phyloP scores from a whole-genome alignment of 2,797 vertebrate species.

The Euthynnus affinis region DNA sequence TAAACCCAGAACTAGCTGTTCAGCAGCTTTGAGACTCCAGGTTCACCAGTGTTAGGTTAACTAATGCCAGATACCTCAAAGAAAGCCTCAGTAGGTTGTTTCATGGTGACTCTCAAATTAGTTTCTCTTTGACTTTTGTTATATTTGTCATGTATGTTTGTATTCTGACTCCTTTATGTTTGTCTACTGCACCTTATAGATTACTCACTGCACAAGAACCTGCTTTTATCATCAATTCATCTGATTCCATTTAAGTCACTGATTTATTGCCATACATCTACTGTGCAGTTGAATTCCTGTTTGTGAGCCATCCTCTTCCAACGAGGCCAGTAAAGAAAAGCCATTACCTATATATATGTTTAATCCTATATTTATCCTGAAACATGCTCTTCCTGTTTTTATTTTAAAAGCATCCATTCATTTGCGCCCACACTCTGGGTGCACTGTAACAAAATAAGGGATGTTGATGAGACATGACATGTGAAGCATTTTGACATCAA shows the following conservation, averaged over 20 bases:
- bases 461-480: not conserved
- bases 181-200: not conserved
- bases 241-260: not conserved
- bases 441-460: slow-evolving; percentile 1
- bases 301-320: not conserved
- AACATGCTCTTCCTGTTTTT: not conserved
- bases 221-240: not conserved
- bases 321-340: slow-evolving; percentile 2
- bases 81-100: too few relatives aligned
- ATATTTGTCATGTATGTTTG: not conserved
- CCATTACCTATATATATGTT: not conserved
- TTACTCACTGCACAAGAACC: not conserved
- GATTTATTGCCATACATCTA: not conserved
- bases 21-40: not conserved
- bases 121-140: not conserved
- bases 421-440: not conserved
- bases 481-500: not conserved
- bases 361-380: not conserved
- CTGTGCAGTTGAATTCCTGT: not conserved
- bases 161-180: not conserved
- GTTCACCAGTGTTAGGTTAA: too few relatives aligned
- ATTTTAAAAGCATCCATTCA: not conserved
- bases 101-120: too few relatives aligned
- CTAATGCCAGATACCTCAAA: too few relatives aligned
- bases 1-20: not conserved